Percentiles rank a stretch among this genome's conserved stretches.
phyloP scores from a whole-genome alignment of 2,888 invertebrate genomes.

The Leptothorax acervorum region DNA sequence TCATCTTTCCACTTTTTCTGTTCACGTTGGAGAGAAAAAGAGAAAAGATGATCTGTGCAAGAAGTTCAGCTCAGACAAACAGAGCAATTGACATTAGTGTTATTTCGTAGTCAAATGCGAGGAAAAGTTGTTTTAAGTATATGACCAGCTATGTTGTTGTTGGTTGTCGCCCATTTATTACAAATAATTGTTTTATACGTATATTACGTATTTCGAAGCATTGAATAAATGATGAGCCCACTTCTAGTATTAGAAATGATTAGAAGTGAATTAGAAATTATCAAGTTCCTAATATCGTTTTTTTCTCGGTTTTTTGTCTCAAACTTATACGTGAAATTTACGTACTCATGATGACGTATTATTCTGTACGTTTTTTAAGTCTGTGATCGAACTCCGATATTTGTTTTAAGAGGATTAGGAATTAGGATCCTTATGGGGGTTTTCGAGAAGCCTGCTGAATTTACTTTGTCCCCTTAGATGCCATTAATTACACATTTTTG shows the following conservation, averaged over 20 bases:
- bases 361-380: background rate
- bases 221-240: background rate
- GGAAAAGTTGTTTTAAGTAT: background rate
- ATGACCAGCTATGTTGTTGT: background rate
- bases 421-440: background rate
- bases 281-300: background rate
- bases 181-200: too few species aligned
- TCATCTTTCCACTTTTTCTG: too few species aligned
- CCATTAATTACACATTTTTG: conserved; percentile 1
- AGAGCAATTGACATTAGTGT: background rate
- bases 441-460: background rate
- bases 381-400: background rate
- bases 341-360: background rate
- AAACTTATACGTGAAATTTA: background rate
- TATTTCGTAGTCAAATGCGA: background rate
- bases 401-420: background rate
- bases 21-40: too few species aligned
- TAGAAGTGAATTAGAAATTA: background rate
- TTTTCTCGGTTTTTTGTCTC: background rate
- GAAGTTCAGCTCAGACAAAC: too few species aligned
- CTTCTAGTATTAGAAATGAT: background rate
- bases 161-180: background rate
- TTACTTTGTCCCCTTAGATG: background rate
- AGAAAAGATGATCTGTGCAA: too few species aligned
- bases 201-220: background rate